Percentiles rank a stretch among this genome's conserved stretches.
Evolutionary conservation across 2,797 vertebrate genomes (phyloP).

Genomic region (Halcyon badia): DNA sequence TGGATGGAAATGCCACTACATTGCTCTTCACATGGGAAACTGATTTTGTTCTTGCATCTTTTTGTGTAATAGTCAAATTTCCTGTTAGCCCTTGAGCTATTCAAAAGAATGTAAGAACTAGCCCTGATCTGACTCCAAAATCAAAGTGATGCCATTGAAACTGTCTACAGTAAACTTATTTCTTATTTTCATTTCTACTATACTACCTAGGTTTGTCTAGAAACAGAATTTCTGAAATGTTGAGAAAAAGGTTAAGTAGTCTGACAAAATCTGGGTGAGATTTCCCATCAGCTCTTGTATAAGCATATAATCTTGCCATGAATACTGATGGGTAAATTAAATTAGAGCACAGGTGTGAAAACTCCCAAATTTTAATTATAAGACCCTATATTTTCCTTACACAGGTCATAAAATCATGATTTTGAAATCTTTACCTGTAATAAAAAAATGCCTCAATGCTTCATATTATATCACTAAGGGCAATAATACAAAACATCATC

Average conservation of each 20-base stretch:
- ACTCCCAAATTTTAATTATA: background rate
- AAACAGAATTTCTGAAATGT: background rate
- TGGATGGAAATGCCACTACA: background rate
- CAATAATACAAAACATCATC: background rate
- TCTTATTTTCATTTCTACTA: background rate
- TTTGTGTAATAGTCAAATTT: background rate
- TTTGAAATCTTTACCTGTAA: background rate
- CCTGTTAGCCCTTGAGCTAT: background rate
- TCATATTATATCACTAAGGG: accelerated
- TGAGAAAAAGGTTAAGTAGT: background rate
- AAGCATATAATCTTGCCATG: background rate
- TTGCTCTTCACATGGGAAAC: background rate
- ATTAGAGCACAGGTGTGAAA: background rate
- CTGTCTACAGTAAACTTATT: background rate
- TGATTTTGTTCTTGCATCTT: background rate
- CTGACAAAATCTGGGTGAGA: background rate
- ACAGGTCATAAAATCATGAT: background rate
- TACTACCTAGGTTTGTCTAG: background rate
- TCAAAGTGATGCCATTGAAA: background rate
- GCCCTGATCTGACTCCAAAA: background rate
- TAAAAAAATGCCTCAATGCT: background rate
- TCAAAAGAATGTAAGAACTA: background rate
- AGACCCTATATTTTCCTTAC: background rate
- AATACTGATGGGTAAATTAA: background rate
- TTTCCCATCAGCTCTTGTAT: background rate